Evolutionary conservation across 2,113 vertebrate genomes (phyloP).

Genomic region (Alligator sinensis): DNA sequence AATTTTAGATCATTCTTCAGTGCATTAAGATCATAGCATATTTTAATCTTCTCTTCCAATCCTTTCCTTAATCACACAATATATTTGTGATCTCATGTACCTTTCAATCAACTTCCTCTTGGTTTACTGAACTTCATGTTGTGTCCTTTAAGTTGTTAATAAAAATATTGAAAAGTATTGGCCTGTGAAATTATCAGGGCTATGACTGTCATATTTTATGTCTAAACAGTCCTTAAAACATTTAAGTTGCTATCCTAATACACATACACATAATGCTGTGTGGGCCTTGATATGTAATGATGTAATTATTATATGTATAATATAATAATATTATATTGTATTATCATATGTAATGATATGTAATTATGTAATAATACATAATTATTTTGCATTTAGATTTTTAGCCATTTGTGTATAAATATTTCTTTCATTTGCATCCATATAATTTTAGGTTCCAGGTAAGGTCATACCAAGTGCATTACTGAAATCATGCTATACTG

Average conservation of each 20-base stretch:
- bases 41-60: not conserved
- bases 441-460: not conserved
- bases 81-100: not conserved
- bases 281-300: constrained; percentile 1
- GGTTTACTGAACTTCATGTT: not conserved
- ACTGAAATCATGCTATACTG: not conserved
- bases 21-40: not conserved
- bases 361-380: no score
- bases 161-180: not conserved
- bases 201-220: not conserved
- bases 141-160: not conserved
- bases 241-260: not conserved
- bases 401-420: not conserved
- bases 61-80: not conserved
- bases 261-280: not conserved
- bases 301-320: no score
- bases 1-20: no score
- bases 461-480: not conserved
- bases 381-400: not conserved
- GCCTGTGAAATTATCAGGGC: not conserved
- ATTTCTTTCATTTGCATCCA: not conserved
- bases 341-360: no score
- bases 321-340: no score
- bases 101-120: not conserved
- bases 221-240: not conserved